Base-by-base conservation (phyloP, 2,888 invertebrate species). In the Carcina quercana region DNA sequence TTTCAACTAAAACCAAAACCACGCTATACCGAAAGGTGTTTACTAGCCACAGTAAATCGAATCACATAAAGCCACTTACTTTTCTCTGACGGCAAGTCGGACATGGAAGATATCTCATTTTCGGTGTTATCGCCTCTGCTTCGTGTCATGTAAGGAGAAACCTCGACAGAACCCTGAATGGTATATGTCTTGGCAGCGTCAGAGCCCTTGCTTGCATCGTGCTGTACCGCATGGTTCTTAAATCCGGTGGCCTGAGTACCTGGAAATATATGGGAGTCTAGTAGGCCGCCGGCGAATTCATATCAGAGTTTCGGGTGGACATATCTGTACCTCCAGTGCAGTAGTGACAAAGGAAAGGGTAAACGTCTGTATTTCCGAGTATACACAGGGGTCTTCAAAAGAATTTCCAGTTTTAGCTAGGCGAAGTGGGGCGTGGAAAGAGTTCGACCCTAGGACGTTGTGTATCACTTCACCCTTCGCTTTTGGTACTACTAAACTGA, bases 101-200 rank as follows among this genome's bases (percentile, higher is more conserved):
- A 61, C 19, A 76, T 40, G 1, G 62, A 62, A 0, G 78, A 75
- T 43, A 79, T 69, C 39, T 80, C 79, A 7, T 45, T 38, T 6
- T 76, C 78, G 0, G 79, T 80, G 42, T 67, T 66, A 0, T 64
- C 69, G 0, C 56, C 52, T 0, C 64, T 54, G 0, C 37, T 21
- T 0, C 38, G 33, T 2, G 41, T 30, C 1, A 36, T 34, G 7
- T 22, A 25, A 10, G 27, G 15, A 15, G 24, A 25, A 36, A 34
- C 19, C 3, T 15, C 30, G 1, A 34, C 37, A 3, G 31, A n/a
- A 2, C 37, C 33, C 3, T 27, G 28, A 10, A 45, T 13, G 0
- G 37, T 35, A 32, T 38, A 50, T 10, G 44, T 53, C 13, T 17
- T n/a, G n/a, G 38, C 3, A 13, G 34, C 25, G 5, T n/a, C 12